These are phyloP conservation scores for Astropecten irregularis DNA, from an alignment of 53 echinoderm and acorn worm species.

Conservation along the genomic window DNA sequence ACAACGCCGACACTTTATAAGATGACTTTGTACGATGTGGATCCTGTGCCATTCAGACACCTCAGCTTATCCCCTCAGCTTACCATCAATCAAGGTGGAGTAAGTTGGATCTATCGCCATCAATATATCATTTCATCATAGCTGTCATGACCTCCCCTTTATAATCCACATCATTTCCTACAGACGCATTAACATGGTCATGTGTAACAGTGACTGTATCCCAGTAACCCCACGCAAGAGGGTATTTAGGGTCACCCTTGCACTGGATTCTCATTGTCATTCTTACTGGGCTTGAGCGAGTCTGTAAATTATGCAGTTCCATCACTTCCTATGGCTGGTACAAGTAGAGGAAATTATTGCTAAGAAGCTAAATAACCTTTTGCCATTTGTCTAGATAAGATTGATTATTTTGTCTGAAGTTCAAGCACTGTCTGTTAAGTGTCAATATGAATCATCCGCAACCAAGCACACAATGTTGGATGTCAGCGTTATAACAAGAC, in stretches of 20 bases:
- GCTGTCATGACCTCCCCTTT: slow-evolving; percentile 1
- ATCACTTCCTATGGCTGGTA: slow-evolving; percentile 18
- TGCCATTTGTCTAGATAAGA: slow-evolving; percentile 18
- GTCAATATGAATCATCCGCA: neutral
- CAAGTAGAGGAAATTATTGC: slow-evolving; percentile 19
- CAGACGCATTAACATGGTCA: neutral
- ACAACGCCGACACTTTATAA: no score
- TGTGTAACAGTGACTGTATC: slow-evolving; percentile 8
- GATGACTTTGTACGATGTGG: no score
- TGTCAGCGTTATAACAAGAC: neutral
- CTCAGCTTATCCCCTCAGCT: neutral
- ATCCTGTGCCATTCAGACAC: no score
- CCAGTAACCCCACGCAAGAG: neutral
- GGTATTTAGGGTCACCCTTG: neutral
- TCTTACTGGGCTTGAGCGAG: neutral
- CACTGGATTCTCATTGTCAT: neutral
- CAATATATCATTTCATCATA: slow-evolving; percentile 6
- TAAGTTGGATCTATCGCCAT: neutral
- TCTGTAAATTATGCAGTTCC: neutral
- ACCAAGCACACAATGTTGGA: neutral
- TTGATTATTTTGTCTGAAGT: neutral
- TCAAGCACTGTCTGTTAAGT: slow-evolving; percentile 6
- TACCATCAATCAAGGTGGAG: slow-evolving; percentile 12
- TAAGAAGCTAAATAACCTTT: slow-evolving; percentile 3
- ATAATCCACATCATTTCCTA: slow-evolving; percentile 19